phyloP scores from a whole-genome alignment of 2,888 invertebrate genomes.

The Apoda limacodes region DNA sequence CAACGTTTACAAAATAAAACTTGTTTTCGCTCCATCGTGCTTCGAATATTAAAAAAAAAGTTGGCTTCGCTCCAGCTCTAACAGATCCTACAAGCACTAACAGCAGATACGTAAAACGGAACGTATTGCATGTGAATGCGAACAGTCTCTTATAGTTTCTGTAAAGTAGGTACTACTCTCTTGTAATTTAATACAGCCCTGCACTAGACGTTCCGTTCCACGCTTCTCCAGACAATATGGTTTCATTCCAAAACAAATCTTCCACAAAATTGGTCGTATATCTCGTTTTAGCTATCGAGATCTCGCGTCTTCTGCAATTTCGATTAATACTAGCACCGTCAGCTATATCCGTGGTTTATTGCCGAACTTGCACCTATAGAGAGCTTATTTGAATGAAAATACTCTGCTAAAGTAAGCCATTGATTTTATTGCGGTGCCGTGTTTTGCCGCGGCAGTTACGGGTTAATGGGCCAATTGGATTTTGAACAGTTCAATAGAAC shows the following conservation, averaged over 20 bases:
- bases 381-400: slow-evolving; percentile 39
- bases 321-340: not conserved
- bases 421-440: slow-evolving; percentile 43
- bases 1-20: no score
- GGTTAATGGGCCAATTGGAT: slow-evolving; percentile 44
- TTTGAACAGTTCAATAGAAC: slow-evolving; percentile 31
- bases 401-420: slow-evolving; percentile 39
- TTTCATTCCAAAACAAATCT: slow-evolving; percentile 38
- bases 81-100: no score
- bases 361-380: slow-evolving; percentile 3
- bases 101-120: no score
- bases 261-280: slow-evolving; percentile 30
- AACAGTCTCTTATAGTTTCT: slow-evolving; percentile 43
- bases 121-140: slow-evolving; percentile 43
- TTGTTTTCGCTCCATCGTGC: slow-evolving; percentile 27
- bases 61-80: slow-evolving; percentile 46
- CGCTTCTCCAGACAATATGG: slow-evolving; percentile 31
- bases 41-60: slow-evolving; percentile 36
- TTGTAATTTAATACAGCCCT: slow-evolving; percentile 40
- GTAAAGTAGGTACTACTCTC: slow-evolving; percentile 30
- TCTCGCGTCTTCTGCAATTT: not conserved
- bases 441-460: slow-evolving; percentile 36
- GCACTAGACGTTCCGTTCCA: slow-evolving; percentile 22
- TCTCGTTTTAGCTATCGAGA: slow-evolving; percentile 22
- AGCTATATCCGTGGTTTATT: not conserved